Conservation (phyloP, 2,113 vertebrate species). For the Hydrochoerus hydrochaeris region DNA sequence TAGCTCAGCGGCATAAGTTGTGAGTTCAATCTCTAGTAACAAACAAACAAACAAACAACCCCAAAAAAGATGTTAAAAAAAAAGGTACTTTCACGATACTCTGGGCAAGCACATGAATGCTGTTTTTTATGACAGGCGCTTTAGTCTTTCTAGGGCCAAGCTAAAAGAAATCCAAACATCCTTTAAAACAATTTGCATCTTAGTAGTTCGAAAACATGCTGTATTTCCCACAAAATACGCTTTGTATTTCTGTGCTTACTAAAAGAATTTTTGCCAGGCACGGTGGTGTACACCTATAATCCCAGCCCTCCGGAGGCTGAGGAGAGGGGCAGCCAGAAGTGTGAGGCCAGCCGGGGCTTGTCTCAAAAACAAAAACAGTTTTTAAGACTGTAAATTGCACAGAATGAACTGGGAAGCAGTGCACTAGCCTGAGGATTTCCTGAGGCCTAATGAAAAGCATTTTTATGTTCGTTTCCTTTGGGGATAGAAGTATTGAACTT, state of each 20-base stretch:
- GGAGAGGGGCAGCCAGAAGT: background rate
- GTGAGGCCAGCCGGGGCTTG: background rate
- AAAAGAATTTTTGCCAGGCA: background rate
- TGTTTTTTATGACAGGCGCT: background rate
- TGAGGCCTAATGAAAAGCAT: background rate
- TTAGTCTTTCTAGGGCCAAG: background rate
- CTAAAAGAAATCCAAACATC: background rate
- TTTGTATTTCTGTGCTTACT: background rate
- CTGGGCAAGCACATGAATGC: background rate
- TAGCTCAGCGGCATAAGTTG: no score
- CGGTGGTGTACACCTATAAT: background rate
- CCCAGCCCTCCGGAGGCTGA: background rate
- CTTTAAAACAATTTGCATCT: background rate
- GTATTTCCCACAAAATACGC: background rate
- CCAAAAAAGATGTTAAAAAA: background rate
- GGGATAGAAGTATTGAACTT: background rate
- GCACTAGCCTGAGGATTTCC: background rate
- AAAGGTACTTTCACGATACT: background rate
- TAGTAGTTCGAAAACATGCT: background rate
- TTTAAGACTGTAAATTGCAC: background rate
- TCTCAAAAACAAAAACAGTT: background rate
- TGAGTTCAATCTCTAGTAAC: no score
- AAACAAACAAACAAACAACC: no score
- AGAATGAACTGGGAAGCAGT: constrained; percentile 11
- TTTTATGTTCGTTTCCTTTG: background rate